Percentiles rank a stretch among this genome's conserved stretches.
Evolutionary conservation across 2,888 invertebrate species (phyloP).

Genomic region (Tanypteryx hageni): DNA sequence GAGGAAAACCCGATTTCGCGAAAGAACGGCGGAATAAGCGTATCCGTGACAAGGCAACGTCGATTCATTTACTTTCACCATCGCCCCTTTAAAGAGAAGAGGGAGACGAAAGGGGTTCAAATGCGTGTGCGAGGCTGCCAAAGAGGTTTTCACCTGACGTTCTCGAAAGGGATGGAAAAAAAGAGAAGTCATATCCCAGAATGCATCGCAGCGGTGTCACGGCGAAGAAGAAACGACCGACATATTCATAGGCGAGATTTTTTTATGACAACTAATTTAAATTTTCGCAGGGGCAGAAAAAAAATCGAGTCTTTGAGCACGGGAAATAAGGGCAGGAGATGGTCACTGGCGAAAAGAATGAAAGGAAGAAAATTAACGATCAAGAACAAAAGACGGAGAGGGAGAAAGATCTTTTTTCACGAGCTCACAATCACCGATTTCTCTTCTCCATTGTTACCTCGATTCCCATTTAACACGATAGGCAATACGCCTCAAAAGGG

Average conservation of each 20-base stretch:
- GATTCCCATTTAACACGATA: background rate
- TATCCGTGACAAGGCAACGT: constrained; percentile 44
- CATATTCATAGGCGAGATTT: background rate
- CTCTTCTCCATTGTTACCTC: constrained; percentile 49
- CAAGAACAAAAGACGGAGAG: constrained; percentile 35
- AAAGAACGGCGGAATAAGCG: constrained; percentile 1
- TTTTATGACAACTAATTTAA: background rate
- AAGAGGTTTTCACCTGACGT: constrained; percentile 36
- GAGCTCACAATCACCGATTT: constrained; percentile 44
- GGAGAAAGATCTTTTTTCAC: background rate
- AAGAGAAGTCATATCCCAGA: background rate
- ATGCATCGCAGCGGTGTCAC: background rate
- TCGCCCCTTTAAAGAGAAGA: constrained; percentile 21
- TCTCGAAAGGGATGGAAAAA: background rate
- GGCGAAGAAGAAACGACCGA: background rate
- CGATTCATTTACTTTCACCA: constrained; percentile 48
- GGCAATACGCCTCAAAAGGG: background rate
- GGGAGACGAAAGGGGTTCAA: background rate
- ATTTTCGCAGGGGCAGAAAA: background rate
- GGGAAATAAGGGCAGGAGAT: constrained; percentile 53
- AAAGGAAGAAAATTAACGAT: constrained; percentile 12
- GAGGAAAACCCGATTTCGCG: background rate
- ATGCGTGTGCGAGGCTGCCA: constrained; percentile 43
- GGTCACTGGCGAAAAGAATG: constrained; percentile 39
- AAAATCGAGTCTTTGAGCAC: constrained; percentile 11